These are phyloP conservation scores for Acropora tenuis DNA, from an alignment of 64 coral and sea anemone genomes.

Conservation along the genomic window DNA sequence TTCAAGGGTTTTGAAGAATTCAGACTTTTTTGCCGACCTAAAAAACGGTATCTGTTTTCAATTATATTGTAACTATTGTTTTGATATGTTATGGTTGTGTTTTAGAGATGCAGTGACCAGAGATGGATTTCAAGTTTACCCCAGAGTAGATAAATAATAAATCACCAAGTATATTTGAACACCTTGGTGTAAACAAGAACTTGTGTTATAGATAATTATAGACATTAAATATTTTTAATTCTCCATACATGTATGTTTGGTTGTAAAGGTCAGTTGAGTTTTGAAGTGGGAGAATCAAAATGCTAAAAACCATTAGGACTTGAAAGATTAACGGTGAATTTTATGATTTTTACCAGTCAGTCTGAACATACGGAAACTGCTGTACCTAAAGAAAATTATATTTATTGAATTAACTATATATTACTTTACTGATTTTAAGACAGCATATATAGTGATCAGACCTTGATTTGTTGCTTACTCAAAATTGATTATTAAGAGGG, in stretches of 20 bases:
- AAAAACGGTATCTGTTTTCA: background rate
- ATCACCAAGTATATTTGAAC: too few species aligned
- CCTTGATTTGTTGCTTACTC: slow-evolving; percentile 6
- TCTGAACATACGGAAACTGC: background rate
- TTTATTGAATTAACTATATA: background rate
- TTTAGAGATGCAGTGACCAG: background rate
- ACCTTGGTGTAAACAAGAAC: background rate
- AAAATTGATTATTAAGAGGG: slow-evolving; percentile 14
- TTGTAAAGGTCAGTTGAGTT: too few species aligned
- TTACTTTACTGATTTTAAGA: background rate
- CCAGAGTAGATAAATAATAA: background rate
- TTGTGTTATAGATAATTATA: background rate
- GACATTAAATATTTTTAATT: background rate
- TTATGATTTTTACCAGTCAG: too few species aligned
- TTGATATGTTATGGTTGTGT: too few species aligned
- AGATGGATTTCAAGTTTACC: background rate
- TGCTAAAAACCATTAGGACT: too few species aligned
- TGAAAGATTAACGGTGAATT: too few species aligned
- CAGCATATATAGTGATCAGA: slow-evolving; percentile 10
- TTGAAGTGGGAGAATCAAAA: background rate
- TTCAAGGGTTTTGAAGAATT: background rate
- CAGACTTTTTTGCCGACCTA: background rate
- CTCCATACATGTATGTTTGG: too few species aligned
- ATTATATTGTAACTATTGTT: too few species aligned
- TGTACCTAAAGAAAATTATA: background rate